Conservation (phyloP, 2,888 invertebrate species). For the Oxystoma pomonae region DNA sequence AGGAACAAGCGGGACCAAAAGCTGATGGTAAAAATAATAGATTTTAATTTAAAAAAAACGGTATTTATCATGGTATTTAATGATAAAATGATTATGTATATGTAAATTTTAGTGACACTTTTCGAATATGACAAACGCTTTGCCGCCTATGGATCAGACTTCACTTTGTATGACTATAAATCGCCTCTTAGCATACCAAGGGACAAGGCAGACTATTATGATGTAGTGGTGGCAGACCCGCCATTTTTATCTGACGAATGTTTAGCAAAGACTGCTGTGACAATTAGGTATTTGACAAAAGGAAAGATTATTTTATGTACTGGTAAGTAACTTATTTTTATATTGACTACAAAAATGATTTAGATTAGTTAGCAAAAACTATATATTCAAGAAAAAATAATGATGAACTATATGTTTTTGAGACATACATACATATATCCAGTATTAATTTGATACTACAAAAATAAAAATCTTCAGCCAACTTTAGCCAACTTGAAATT, state of each 20-base stretch:
- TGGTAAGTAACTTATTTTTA: conserved; percentile 50
- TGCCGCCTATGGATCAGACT: conserved; percentile 71
- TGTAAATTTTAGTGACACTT: conserved; percentile 36
- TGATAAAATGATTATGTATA: background rate
- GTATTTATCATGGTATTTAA: background rate
- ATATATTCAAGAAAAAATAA: too few relatives aligned
- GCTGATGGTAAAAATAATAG: conserved; percentile 30
- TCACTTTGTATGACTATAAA: conserved; percentile 85
- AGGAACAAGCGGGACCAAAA: conserved; percentile 45
- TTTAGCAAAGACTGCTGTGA: conserved; percentile 74
- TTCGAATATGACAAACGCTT: conserved; percentile 84
- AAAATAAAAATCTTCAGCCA: too few relatives aligned
- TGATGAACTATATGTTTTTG: too few relatives aligned
- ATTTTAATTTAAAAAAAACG: background rate
- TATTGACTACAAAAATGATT: background rate
- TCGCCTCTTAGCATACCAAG: conserved; percentile 63
- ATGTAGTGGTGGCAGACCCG: conserved; percentile 89
- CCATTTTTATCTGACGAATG: conserved; percentile 94
- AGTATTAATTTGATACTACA: too few relatives aligned
- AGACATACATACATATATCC: too few relatives aligned
- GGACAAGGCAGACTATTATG: conserved; percentile 60
- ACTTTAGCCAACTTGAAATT: too few relatives aligned
- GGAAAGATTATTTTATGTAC: conserved; percentile 83
- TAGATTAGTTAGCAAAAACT: too few relatives aligned
- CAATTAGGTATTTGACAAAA: conserved; percentile 68